Percentiles rank a stretch among this genome's conserved stretches.
Evolutionary conservation across 2,113 vertebrate species (phyloP).

Genomic region (Cinclus mexicanus): DNA sequence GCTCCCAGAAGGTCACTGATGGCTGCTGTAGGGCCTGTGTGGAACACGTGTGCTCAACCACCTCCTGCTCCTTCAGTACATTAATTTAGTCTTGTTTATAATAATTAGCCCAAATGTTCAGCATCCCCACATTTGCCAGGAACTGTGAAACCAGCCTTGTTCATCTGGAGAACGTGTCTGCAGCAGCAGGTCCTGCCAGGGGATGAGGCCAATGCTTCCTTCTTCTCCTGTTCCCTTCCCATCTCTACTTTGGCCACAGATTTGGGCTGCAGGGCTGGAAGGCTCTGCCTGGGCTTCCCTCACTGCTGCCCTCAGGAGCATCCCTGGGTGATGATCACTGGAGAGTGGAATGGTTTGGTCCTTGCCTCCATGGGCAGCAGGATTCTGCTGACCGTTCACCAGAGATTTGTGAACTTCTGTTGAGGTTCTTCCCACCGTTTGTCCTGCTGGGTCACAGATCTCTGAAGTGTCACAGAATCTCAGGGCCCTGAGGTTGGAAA

Average conservation of each 20-base stretch:
- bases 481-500: rapidly evolving
- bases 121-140: neutral
- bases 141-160: neutral
- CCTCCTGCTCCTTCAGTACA: neutral
- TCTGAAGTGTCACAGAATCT: neutral
- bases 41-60: neutral
- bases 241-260: rapidly evolving
- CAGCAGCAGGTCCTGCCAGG: neutral
- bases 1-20: neutral
- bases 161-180: neutral
- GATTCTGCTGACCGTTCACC: neutral
- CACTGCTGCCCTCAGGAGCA: neutral
- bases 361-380: neutral
- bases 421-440: neutral
- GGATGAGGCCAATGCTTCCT: neutral
- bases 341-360: rapidly evolving
- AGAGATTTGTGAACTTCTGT: neutral
- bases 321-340: neutral
- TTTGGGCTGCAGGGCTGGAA: neutral
- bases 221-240: neutral
- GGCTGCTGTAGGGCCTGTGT: neutral
- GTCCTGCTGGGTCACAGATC: neutral
- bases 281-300: neutral
- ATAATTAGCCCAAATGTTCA: neutral
- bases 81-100: neutral